phyloP scores from a whole-genome alignment of 2,113 vertebrate species.

The Ornithorhynchus anatinus region DNA sequence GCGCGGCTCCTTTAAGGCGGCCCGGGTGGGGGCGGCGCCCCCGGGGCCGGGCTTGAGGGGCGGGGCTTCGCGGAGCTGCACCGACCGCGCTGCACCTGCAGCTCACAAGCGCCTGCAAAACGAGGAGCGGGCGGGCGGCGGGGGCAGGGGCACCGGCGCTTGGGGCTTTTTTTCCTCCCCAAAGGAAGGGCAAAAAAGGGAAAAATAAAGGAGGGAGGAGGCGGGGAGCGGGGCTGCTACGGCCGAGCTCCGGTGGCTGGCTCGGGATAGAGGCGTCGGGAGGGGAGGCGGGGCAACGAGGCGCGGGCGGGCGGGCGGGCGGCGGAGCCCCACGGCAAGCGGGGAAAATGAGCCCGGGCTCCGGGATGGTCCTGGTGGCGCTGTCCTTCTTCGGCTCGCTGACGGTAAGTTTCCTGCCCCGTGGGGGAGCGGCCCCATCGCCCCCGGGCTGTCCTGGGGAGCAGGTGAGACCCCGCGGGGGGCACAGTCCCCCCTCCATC shows the following conservation, averaged over 20 bases:
- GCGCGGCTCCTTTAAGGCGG: slow-evolving; percentile 60
- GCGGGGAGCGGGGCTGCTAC: slow-evolving; percentile 4
- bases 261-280: neutral
- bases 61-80: slow-evolving; percentile 50
- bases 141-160: slow-evolving; percentile 22
- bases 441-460: too few species aligned
- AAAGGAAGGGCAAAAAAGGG: too few species aligned
- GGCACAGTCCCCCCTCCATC: too few species aligned
- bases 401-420: slow-evolving; percentile 57
- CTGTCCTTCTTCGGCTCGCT: slow-evolving; percentile 48
- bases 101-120: slow-evolving; percentile 46
- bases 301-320: neutral
- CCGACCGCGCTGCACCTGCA: slow-evolving; percentile 67
- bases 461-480: neutral
- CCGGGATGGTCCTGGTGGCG: slow-evolving; percentile 36
- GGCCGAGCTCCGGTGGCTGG: neutral
- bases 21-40: slow-evolving; percentile 39
- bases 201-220: neutral
- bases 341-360: slow-evolving; percentile 53
- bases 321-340: slow-evolving; percentile 9
- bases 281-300: neutral
- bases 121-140: slow-evolving; percentile 43
- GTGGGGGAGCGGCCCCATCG: neutral
- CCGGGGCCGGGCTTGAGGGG: slow-evolving; percentile 55
- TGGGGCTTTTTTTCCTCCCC: too few species aligned